Evolutionary conservation across 2,888 invertebrate genomes (phyloP).

Genomic region (Orthonevra nobilis): DNA sequence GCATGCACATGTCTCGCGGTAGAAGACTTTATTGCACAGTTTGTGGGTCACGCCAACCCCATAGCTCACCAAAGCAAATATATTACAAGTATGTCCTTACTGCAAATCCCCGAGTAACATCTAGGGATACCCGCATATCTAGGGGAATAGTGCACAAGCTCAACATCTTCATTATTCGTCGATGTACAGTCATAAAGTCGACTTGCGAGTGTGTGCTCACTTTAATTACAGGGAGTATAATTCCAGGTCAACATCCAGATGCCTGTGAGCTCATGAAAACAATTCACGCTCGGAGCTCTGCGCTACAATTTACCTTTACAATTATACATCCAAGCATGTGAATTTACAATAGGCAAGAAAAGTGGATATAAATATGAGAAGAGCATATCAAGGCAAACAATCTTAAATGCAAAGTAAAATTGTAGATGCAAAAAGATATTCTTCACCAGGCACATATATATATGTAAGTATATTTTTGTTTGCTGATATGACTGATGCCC

Average conservation of each 20-base stretch:
- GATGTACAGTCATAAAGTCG: conserved; percentile 25
- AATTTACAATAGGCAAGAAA: background rate
- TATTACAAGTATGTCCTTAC: background rate
- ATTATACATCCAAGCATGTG: background rate
- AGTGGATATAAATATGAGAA: background rate
- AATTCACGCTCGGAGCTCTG: background rate
- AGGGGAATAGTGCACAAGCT: background rate
- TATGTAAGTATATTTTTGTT: too few relatives aligned
- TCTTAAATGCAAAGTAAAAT: too few relatives aligned
- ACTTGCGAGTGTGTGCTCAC: background rate
- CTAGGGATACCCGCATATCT: background rate
- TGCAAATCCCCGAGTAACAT: conserved; percentile 14
- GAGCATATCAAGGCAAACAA: too few relatives aligned
- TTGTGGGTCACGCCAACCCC: conserved; percentile 2
- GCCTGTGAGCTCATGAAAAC: conserved; percentile 13
- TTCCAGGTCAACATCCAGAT: conserved; percentile 19
- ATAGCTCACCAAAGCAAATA: background rate
- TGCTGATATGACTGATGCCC: too few relatives aligned
- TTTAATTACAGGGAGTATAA: conserved; percentile 22
- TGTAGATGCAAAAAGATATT: too few relatives aligned
- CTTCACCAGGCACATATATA: too few relatives aligned
- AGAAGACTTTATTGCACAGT: background rate
- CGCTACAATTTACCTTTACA: background rate
- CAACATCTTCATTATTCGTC: conserved; percentile 11
- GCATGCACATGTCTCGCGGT: background rate